Base-by-base conservation (phyloP, 2,888 invertebrate species). In the Halocaridina rubra region DNA sequence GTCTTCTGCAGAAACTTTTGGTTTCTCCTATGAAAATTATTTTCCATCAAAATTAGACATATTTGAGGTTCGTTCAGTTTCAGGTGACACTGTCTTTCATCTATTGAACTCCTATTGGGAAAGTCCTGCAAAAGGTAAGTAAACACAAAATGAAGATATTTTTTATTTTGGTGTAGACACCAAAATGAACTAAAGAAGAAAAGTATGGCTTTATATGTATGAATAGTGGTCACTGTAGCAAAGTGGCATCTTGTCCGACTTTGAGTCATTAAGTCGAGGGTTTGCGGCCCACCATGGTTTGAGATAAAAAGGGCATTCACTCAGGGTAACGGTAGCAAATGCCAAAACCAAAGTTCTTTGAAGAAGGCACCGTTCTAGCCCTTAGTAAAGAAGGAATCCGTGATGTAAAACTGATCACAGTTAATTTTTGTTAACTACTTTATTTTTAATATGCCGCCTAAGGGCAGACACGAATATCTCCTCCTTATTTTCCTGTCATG, bases 101-200 rank as follows among this genome's bases (percentile, higher is more conserved):
- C 84, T 84, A 2, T 22, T 84, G 16, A 84, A 79, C 67, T 79
- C 84, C 19, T 67, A 71, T 39, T 84, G 84, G 84, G 84, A 84
- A 27, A 79, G 53, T 67, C 84, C 84, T 67, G 64, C 80, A 13
- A 84, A 84, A 80, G 84, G 84, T 84, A 53, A 32, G 77, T 30
- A 4, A 0, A 24, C 13, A 46, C 39, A 4, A 72, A 39, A 5
- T 19, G 2, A 72, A 13, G 5, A 22, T 39, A 69, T 33, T 33
- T 10, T 16, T 10, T n/a, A 4, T 67, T 13, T 67, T 24, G 19
- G 13, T 16, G 29, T 22, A 22, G n/a, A 1, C 5, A 67, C 29
- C 1, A 8, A 8, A 13, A 19, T 22, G 8, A 27, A 24, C 16
- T 4, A 27, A 19, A 13, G 16, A 13, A 67, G 4, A 67, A 24